Conservation (phyloP, 2,888 invertebrate genomes). For the Chymomyza caudatula region DNA sequence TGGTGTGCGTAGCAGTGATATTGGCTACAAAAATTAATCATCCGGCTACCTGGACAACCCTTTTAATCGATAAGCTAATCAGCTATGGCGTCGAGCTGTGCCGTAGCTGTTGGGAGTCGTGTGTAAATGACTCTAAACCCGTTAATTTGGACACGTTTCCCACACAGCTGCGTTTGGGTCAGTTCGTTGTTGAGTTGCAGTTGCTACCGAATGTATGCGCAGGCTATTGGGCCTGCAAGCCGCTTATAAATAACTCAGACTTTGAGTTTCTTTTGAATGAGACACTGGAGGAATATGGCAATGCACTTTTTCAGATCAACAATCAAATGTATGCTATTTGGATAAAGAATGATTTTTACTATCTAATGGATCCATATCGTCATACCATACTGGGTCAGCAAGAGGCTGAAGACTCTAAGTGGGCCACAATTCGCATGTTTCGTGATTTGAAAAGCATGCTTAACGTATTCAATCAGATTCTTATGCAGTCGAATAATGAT, state of each 20-base stretch:
- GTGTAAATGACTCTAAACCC: slow-evolving; percentile 31
- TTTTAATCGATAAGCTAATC: slow-evolving; percentile 68
- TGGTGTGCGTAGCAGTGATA: slow-evolving; percentile 63
- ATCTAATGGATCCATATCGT: slow-evolving; percentile 74
- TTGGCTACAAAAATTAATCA: slow-evolving; percentile 73
- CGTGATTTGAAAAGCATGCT: slow-evolving; percentile 59
- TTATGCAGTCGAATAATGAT: slow-evolving; percentile 64
- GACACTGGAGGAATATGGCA: slow-evolving; percentile 33
- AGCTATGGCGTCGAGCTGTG: slow-evolving; percentile 71
- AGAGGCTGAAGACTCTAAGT: slow-evolving; percentile 31
- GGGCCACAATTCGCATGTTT: slow-evolving; percentile 73
- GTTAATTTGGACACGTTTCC: slow-evolving; percentile 69
- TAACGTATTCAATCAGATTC: slow-evolving; percentile 67
- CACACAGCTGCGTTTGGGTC: slow-evolving; percentile 65
- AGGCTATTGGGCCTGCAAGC: slow-evolving; percentile 65
- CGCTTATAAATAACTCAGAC: slow-evolving; percentile 35
- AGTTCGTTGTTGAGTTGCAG: slow-evolving; percentile 57
- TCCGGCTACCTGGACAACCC: slow-evolving; percentile 73
- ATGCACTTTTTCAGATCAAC: slow-evolving; percentile 71
- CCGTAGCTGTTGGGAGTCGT: slow-evolving; percentile 57
- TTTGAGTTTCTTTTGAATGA: slow-evolving; percentile 47
- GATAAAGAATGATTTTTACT: slow-evolving; percentile 68
- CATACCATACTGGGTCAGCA: slow-evolving; percentile 53
- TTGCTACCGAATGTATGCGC: slow-evolving; percentile 37
- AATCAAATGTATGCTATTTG: slow-evolving; percentile 72